These are phyloP conservation scores for Seladonia tumulorum DNA, from an alignment of 2,888 invertebrate genomes.

Conservation along the genomic window DNA sequence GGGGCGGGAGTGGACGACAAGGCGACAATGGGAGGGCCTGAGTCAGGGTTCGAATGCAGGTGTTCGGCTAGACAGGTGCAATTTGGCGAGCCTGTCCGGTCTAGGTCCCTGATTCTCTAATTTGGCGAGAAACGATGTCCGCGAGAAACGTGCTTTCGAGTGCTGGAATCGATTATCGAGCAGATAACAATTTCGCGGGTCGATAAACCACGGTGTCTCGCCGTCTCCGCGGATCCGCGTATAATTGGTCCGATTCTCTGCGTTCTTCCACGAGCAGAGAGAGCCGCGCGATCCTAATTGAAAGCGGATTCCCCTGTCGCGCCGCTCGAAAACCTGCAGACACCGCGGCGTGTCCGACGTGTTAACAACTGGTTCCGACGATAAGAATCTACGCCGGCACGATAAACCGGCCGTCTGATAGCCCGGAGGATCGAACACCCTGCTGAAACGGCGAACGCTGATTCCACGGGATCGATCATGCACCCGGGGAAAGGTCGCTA, in stretches of 20 bases:
- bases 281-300: slow-evolving; percentile 21
- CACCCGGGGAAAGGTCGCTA: not conserved
- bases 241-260: slow-evolving; percentile 47
- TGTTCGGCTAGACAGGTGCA: slow-evolving; percentile 76
- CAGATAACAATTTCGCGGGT: slow-evolving; percentile 67
- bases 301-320: slow-evolving; percentile 33
- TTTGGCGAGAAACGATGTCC: not conserved
- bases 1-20: slow-evolving; percentile 45
- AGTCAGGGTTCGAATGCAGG: slow-evolving; percentile 76
- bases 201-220: slow-evolving; percentile 61
- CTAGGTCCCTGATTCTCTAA: not conserved
- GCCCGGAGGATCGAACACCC: slow-evolving; percentile 5
- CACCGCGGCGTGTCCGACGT: slow-evolving; percentile 40
- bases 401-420: slow-evolving; percentile 38
- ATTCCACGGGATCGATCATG: slow-evolving; percentile 28
- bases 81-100: slow-evolving; percentile 70
- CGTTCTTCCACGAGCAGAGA: not conserved
- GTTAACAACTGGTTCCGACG: slow-evolving; percentile 47
- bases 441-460: not conserved
- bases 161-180: slow-evolving; percentile 44
- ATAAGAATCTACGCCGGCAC: slow-evolving; percentile 39
- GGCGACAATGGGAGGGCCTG: slow-evolving; percentile 62
- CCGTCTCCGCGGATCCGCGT: slow-evolving; percentile 36
- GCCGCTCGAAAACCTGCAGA: slow-evolving; percentile 42
- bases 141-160: not conserved